Evolutionary conservation across 2,113 vertebrate species (phyloP).

Genomic region (Elaphurus davidianus): DNA sequence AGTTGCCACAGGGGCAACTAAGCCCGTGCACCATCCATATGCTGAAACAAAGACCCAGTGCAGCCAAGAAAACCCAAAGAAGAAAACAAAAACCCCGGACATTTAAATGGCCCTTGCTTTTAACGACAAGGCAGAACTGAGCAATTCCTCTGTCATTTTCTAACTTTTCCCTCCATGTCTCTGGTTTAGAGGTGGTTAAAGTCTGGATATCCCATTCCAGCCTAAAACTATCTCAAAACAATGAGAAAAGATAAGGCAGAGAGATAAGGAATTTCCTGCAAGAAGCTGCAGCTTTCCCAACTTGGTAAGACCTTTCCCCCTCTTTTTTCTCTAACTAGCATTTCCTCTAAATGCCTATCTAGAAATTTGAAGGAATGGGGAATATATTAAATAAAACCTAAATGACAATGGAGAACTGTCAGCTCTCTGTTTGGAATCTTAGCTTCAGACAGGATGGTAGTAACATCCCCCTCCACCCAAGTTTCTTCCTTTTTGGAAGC

Average conservation of each 20-base stretch:
- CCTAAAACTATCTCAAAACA: constrained; percentile 6
- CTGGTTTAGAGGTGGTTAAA: background rate
- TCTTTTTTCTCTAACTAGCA: background rate
- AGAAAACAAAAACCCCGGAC: background rate
- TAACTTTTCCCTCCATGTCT: background rate
- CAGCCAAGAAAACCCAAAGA: background rate
- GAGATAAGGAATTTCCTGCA: background rate
- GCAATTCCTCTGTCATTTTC: background rate
- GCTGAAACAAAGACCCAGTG: background rate
- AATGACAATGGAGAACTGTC: background rate
- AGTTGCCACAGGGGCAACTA: background rate
- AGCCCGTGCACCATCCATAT: background rate
- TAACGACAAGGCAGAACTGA: background rate
- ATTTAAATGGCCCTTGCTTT: background rate
- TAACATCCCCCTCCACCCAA: constrained; percentile 49
- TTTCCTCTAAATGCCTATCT: background rate
- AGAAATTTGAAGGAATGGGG: background rate
- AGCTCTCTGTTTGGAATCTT: constrained; percentile 37
- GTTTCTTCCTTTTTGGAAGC: constrained; percentile 53
- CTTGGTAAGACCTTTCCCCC: background rate
- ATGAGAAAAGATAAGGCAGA: background rate
- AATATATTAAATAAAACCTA: background rate
- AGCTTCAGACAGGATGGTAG: constrained; percentile 34
- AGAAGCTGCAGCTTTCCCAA: background rate
- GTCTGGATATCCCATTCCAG: background rate